phyloP scores from a whole-genome alignment of 30 jellyfish, hydroid and myxozoan species.

The Aurelia sp. region DNA sequence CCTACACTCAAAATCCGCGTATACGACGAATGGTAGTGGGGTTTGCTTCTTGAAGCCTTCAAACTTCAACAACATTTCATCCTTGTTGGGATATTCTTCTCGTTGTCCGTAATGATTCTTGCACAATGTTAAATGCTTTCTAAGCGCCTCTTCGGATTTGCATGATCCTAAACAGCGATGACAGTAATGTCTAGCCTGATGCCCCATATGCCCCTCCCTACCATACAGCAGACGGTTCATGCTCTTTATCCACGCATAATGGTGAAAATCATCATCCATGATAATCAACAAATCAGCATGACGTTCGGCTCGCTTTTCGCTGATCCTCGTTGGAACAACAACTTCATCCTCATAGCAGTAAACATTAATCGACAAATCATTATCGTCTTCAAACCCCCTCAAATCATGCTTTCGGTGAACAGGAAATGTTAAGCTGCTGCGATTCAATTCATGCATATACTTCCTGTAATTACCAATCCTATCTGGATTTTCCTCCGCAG shows the following conservation, averaged over 20 bases:
- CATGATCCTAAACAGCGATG: not conserved
- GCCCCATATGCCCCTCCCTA: not conserved
- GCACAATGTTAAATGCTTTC: not conserved
- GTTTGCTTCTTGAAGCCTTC: not conserved
- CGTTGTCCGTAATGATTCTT: slow-evolving; percentile 2
- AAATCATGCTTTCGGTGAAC: not conserved
- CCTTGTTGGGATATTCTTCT: not conserved
- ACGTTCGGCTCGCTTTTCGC: not conserved
- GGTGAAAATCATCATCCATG: not conserved
- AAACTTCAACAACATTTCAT: not conserved
- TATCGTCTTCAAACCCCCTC: not conserved
- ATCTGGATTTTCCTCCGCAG: not conserved
- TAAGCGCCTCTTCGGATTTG: not conserved
- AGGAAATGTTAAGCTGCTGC: slow-evolving; percentile 1
- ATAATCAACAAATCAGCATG: not conserved
- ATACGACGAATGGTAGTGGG: not conserved
- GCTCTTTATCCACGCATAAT: not conserved
- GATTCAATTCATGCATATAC: not conserved
- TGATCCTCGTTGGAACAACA: not conserved
- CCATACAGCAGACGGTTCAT: not conserved
- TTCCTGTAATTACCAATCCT: not conserved
- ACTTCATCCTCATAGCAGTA: not conserved
- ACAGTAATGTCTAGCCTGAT: not conserved
- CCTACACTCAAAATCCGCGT: slow-evolving; percentile 4
- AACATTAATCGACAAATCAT: slow-evolving; percentile 15